These are phyloP conservation scores for Xestobium rufovillosum DNA, from an alignment of 2,888 invertebrate genomes.

Conservation along the genomic window DNA sequence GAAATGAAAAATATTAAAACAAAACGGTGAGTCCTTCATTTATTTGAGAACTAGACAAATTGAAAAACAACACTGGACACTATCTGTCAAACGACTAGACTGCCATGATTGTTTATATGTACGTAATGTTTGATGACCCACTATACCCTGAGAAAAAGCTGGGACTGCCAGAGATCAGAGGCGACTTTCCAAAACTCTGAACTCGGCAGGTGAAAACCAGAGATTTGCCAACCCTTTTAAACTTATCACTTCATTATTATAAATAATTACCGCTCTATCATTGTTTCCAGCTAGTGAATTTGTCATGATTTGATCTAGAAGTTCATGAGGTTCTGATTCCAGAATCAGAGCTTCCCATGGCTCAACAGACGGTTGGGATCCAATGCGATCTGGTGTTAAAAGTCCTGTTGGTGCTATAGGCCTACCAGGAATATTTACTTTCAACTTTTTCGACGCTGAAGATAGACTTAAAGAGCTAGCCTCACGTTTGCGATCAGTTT, in stretches of 20 bases:
- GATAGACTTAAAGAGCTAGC: constrained; percentile 46
- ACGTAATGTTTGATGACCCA: no score
- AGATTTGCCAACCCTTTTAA: no score
- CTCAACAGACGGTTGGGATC: constrained; percentile 40
- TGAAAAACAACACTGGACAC: no score
- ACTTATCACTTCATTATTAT: constrained; percentile 6
- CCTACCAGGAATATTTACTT: constrained; percentile 40
- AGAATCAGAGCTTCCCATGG: constrained; percentile 66
- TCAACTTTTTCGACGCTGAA: constrained; percentile 52
- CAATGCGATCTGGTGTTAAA: constrained; percentile 30
- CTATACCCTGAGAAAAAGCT: no score
- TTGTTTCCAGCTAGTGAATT: constrained; percentile 72
- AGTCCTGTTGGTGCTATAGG: constrained; percentile 28
- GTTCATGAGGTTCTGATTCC: constrained; percentile 73
- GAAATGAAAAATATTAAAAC: no score
- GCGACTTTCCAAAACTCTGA: no score
- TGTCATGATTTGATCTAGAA: constrained; percentile 66
- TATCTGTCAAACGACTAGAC: no score
- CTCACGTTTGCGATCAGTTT: constrained; percentile 63
- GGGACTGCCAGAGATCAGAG: no score
- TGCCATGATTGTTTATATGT: no score
- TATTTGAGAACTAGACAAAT: no score
- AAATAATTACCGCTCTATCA: constrained; percentile 58
- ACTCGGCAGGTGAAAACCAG: no score
- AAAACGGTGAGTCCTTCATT: no score